phyloP scores from a whole-genome alignment of 2,797 vertebrate genomes.

The Peromyscus eremicus region DNA sequence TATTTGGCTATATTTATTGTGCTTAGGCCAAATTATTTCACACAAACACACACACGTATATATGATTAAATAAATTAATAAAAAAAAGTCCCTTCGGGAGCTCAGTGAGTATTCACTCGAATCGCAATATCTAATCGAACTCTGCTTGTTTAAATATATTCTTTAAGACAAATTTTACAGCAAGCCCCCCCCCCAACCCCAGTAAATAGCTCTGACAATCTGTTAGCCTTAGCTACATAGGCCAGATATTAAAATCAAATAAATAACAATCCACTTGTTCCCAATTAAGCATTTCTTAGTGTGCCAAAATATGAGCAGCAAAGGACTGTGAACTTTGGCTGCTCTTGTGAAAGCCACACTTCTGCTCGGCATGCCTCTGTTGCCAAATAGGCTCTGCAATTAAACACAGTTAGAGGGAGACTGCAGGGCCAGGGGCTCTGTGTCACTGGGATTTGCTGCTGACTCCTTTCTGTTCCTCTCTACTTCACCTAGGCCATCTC shows the following conservation, averaged over 20 bases:
- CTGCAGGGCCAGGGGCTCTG: background rate
- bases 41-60: background rate
- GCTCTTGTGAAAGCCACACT: background rate
- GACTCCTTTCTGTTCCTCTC: background rate
- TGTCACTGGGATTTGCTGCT: background rate
- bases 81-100: background rate
- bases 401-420: accelerated
- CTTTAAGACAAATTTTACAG: background rate
- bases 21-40: background rate
- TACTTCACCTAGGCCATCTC: background rate
- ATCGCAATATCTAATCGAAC: background rate
- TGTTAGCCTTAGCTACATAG: background rate
- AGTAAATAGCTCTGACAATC: background rate
- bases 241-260: conserved; percentile 4
- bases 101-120: background rate
- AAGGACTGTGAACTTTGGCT: background rate
- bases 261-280: background rate
- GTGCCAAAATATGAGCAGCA: background rate
- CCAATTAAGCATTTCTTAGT: background rate
- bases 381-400: background rate
- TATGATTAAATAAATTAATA: conserved; percentile 41
- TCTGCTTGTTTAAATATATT: background rate
- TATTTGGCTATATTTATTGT: background rate
- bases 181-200: background rate
- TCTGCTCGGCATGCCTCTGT: background rate